These are phyloP conservation scores for Hippoglossus stenolepis DNA, from an alignment of 2,113 vertebrate genomes.

Conservation along the genomic window DNA sequence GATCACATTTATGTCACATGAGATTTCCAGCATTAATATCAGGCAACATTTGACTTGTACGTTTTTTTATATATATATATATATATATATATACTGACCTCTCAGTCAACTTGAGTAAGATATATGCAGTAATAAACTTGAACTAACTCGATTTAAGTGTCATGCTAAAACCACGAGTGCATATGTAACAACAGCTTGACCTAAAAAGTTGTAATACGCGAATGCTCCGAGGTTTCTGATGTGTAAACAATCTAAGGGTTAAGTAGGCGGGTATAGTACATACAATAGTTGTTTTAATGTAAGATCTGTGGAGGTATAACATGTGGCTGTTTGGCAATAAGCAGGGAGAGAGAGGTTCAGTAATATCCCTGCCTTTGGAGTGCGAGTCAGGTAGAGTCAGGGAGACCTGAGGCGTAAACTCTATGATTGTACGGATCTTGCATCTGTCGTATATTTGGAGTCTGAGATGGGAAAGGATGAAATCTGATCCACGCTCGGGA, in stretches of 20 bases:
- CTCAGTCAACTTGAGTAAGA: conserved; percentile 37
- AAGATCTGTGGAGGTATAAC: conserved; percentile 61
- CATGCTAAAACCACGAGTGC: conserved; percentile 37
- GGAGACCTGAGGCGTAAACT: conserved; percentile 78
- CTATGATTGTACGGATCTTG: conserved; percentile 77
- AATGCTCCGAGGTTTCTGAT: conserved; percentile 43
- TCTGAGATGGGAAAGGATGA: conserved; percentile 22
- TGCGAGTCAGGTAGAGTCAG: conserved; percentile 56
- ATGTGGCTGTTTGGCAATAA: conserved; percentile 64
- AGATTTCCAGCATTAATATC: conserved; percentile 60
- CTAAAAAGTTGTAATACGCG: conserved; percentile 37
- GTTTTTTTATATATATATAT: neutral
- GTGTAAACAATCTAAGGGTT: conserved; percentile 73
- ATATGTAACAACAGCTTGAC: conserved; percentile 26
- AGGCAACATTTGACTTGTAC: conserved; percentile 45
- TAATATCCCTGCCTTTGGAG: conserved; percentile 68
- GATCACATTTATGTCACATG: conserved; percentile 50
- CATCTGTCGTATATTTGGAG: conserved; percentile 44
- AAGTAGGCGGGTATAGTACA: conserved; percentile 45
- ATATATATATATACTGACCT: conserved; percentile 18
- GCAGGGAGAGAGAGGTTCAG: conserved; percentile 40
- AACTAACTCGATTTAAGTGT: neutral
- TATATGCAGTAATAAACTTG: conserved; percentile 26
- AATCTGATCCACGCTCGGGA: conserved; percentile 32
- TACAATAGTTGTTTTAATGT: conserved; percentile 39